phyloP scores from a whole-genome alignment of 1,140 invertebrate genomes.

The Apis laboriosa region DNA sequence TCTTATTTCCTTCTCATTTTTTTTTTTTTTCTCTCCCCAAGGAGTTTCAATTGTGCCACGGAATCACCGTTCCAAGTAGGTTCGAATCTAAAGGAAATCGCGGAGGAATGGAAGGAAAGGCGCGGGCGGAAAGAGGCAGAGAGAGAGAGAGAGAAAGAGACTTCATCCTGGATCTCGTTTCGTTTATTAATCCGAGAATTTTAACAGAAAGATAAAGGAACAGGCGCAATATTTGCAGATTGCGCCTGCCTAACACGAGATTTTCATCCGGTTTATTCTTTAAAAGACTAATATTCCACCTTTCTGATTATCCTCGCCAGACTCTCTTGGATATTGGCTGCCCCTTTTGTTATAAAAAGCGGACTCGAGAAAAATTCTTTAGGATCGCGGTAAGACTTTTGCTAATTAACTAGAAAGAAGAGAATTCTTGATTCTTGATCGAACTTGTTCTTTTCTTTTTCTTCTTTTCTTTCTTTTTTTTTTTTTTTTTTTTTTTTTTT shows the following conservation, averaged over 20 bases:
- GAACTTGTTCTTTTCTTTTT: no score
- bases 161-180: slow-evolving; percentile 14
- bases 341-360: slow-evolving; percentile 31
- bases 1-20: no score
- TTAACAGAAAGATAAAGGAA: slow-evolving; percentile 16
- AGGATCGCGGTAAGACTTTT: slow-evolving; percentile 18
- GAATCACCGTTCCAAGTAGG: not conserved
- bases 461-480: no score
- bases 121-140: not conserved
- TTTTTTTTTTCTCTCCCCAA: not conserved
- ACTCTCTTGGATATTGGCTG: slow-evolving; percentile 41
- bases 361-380: slow-evolving; percentile 30
- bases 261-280: slow-evolving; percentile 34
- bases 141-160: not conserved
- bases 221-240: slow-evolving; percentile 38
- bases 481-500: not conserved
- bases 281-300: slow-evolving; percentile 20
- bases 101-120: not conserved
- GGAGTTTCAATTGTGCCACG: not conserved
- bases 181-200: slow-evolving; percentile 40
- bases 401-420: slow-evolving; percentile 32
- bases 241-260: slow-evolving; percentile 19
- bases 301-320: slow-evolving; percentile 3
- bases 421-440: not conserved
- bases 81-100: not conserved